Evolutionary conservation across 2,888 invertebrate species (phyloP).

Genomic region (Hipparchia sbordonii): DNA sequence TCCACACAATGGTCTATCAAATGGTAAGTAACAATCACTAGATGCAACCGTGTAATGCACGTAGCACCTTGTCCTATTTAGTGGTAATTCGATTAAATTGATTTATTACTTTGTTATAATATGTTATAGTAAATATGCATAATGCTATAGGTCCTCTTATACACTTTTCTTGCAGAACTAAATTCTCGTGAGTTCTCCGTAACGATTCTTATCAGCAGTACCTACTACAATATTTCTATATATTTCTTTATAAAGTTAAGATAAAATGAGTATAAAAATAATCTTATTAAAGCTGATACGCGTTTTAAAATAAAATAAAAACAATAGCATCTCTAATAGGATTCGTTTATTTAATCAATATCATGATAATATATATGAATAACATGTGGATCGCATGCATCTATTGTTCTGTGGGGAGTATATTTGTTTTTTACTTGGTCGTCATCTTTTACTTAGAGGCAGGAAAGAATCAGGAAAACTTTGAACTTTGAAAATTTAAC

Average conservation of each 20-base stretch:
- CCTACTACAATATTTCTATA: too few species aligned
- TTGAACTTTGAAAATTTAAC: too few species aligned
- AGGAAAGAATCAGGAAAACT: too few species aligned
- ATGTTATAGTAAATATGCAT: neutral
- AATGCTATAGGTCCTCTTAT: too few species aligned
- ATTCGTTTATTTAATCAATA: constrained; percentile 29
- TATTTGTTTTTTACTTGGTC: too few species aligned
- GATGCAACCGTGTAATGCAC: constrained; percentile 22
- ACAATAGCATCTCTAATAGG: neutral
- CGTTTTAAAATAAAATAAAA: neutral
- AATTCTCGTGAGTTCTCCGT: too few species aligned
- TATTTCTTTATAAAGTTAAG: neutral
- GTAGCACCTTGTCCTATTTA: constrained; percentile 40
- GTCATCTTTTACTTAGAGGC: too few species aligned
- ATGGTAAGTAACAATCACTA: constrained; percentile 33
- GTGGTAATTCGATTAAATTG: constrained; percentile 31
- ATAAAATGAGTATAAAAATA: neutral
- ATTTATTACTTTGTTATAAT: constrained; percentile 23
- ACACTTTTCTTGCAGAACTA: too few species aligned
- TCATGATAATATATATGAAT: too few species aligned
- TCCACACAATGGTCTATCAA: constrained; percentile 52
- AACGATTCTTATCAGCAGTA: neutral
- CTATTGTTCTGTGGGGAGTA: constrained; percentile 35
- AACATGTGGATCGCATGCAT: constrained; percentile 5
- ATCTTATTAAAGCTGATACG: neutral